These are phyloP conservation scores for Spodoptera littoralis DNA, from an alignment of 2,888 invertebrate genomes.

Conservation along the genomic window DNA sequence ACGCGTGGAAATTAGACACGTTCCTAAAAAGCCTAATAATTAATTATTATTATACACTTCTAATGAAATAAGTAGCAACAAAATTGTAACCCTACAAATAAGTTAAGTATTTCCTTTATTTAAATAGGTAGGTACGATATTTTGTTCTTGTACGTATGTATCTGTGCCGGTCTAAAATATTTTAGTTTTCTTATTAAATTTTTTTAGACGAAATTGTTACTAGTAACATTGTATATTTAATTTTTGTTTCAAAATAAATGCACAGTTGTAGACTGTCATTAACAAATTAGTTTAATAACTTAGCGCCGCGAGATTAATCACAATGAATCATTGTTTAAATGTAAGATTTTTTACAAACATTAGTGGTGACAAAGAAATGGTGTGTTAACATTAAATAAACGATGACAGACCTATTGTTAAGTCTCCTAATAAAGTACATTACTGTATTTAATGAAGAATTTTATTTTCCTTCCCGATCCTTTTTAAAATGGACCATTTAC, in stretches of 20 bases:
- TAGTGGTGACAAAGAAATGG: constrained; percentile 76
- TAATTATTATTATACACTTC: constrained; percentile 22
- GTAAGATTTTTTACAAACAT: constrained; percentile 81
- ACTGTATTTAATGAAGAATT: constrained; percentile 73
- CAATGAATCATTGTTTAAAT: constrained; percentile 59
- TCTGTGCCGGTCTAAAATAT: constrained; percentile 45
- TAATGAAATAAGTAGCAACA: constrained; percentile 38
- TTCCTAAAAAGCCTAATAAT: constrained; percentile 56
- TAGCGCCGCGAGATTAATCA: constrained; percentile 62
- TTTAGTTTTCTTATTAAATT: constrained; percentile 29
- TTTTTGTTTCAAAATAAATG: constrained; percentile 45
- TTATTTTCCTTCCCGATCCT: constrained; percentile 38
- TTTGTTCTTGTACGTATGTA: constrained; percentile 39
- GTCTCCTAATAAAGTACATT: constrained; percentile 87
- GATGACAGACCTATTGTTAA: constrained; percentile 83
- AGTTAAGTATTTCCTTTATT: constrained; percentile 46
- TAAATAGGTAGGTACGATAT: constrained; percentile 56
- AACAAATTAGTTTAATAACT: constrained; percentile 56
- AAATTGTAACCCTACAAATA: constrained; percentile 41
- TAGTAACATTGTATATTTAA: constrained; percentile 23
- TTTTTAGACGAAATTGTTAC: constrained; percentile 34
- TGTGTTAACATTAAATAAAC: constrained; percentile 79
- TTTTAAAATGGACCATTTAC: too few species aligned
- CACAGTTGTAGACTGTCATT: constrained; percentile 62
- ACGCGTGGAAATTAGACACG: constrained; percentile 39